phyloP scores from a whole-genome alignment of 2,113 vertebrate species.

The Rallus limicola region DNA sequence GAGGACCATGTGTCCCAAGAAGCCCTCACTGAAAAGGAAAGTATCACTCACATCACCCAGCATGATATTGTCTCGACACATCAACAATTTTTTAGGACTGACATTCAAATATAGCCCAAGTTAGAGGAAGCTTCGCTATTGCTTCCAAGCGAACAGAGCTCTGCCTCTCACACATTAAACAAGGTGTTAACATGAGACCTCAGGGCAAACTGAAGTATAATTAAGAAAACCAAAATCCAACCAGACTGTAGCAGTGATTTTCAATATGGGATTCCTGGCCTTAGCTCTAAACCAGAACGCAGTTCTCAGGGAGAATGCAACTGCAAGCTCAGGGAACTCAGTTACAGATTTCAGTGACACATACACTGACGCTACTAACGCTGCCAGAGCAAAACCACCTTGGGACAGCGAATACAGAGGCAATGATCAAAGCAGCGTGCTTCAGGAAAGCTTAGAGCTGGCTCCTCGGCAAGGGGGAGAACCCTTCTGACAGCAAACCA shows the following conservation, averaged over 20 bases:
- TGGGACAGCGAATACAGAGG: not conserved
- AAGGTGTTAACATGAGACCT: not conserved
- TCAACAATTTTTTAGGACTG: not conserved
- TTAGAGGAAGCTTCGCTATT: constrained; percentile 12
- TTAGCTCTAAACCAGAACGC: not conserved
- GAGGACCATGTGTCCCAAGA: not conserved
- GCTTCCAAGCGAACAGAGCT: not conserved
- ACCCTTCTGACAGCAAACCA: not conserved
- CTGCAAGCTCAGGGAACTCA: not conserved
- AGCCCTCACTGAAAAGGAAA: not conserved
- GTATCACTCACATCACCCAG: rapidly evolving
- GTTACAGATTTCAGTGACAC: not conserved
- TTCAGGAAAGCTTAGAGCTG: not conserved
- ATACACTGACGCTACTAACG: not conserved
- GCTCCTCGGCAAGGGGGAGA: not conserved
- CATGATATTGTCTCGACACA: not conserved
- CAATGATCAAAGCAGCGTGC: not conserved
- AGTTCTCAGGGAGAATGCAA: not conserved
- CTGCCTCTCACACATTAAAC: not conserved
- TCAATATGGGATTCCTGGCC: not conserved
- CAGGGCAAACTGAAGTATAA: not conserved
- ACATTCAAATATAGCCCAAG: not conserved
- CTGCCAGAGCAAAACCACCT: not conserved
- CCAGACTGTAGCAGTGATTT: not conserved
- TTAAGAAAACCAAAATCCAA: constrained; percentile 12